These are phyloP conservation scores for Ophion obscuratus DNA, from an alignment of 2,888 invertebrate genomes.

Conservation along the genomic window DNA sequence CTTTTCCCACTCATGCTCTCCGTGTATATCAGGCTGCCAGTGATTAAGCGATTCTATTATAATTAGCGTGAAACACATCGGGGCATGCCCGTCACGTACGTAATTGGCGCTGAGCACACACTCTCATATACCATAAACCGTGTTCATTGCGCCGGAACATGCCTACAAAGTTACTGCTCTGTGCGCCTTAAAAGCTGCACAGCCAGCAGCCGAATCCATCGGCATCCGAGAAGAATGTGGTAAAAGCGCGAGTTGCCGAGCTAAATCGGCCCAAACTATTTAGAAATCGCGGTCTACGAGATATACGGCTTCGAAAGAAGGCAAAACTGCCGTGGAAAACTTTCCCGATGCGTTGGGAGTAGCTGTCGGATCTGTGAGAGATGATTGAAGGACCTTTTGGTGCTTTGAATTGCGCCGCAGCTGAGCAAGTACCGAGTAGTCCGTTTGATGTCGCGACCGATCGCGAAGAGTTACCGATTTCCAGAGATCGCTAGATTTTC, in stretches of 20 bases:
- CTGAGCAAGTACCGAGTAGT: not conserved
- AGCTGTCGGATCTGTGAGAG: not conserved
- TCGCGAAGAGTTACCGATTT: not conserved
- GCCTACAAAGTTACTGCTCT: conserved; percentile 1
- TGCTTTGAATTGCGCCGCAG: not conserved
- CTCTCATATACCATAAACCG: conserved; percentile 59
- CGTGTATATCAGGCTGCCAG: conserved; percentile 48
- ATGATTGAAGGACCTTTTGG: not conserved
- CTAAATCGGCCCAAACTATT: conserved; percentile 46
- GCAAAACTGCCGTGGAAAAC: not conserved
- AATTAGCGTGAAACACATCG: conserved; percentile 72
- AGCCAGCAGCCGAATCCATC: not conserved
- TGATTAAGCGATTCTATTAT: conserved; percentile 76
- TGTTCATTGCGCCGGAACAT: conserved; percentile 58
- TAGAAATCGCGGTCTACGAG: conserved; percentile 56
- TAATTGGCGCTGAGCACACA: conserved; percentile 69
- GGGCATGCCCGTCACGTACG: conserved; percentile 70
- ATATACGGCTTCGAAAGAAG: not conserved
- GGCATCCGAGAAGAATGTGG: conserved; percentile 23
- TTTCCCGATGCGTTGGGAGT: conserved; percentile 10
- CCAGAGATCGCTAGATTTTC: not conserved
- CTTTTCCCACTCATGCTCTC: conserved; percentile 12
- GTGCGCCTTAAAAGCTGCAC: conserved; percentile 12
- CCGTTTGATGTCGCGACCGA: not conserved
- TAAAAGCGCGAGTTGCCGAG: conserved; percentile 45